Evolutionary conservation across 2,888 invertebrate species (phyloP).

Genomic region (Taenaris catops): DNA sequence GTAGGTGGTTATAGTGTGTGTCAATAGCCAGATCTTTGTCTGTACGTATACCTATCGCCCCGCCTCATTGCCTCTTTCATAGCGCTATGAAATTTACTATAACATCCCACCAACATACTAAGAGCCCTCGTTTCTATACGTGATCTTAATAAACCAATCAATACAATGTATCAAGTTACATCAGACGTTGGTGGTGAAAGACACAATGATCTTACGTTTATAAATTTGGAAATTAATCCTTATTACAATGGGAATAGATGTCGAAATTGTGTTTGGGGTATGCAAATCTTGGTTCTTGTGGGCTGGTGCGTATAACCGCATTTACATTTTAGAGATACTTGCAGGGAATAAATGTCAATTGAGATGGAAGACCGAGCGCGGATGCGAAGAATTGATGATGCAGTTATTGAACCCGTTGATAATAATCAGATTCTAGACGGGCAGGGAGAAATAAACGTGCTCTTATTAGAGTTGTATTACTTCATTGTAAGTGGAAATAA

Average conservation of each 20-base stretch:
- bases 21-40: constrained; percentile 63
- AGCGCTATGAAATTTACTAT: constrained; percentile 56
- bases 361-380: constrained; percentile 64
- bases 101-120: constrained; percentile 46
- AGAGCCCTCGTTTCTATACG: constrained; percentile 64
- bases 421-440: constrained; percentile 56
- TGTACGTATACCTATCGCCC: constrained; percentile 67
- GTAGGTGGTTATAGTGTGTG: constrained; percentile 31
- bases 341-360: constrained; percentile 75
- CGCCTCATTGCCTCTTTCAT: constrained; percentile 70
- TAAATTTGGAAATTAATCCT: constrained; percentile 22
- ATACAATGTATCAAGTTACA: constrained; percentile 58
- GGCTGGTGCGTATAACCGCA: constrained; percentile 68
- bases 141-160: constrained; percentile 64
- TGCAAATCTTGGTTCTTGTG: constrained; percentile 30
- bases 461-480: constrained; percentile 31
- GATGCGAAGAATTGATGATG: constrained; percentile 63
- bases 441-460: constrained; percentile 23
- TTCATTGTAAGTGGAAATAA: constrained; percentile 22
- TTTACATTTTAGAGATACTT: constrained; percentile 74
- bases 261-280: constrained; percentile 16
- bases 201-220: constrained; percentile 23
- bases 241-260: constrained; percentile 29
- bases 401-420: constrained; percentile 68
- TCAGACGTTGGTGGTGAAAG: constrained; percentile 46